These are phyloP conservation scores for Ictalurus furcatus DNA, from an alignment of 2,113 vertebrate genomes.

Conservation along the genomic window DNA sequence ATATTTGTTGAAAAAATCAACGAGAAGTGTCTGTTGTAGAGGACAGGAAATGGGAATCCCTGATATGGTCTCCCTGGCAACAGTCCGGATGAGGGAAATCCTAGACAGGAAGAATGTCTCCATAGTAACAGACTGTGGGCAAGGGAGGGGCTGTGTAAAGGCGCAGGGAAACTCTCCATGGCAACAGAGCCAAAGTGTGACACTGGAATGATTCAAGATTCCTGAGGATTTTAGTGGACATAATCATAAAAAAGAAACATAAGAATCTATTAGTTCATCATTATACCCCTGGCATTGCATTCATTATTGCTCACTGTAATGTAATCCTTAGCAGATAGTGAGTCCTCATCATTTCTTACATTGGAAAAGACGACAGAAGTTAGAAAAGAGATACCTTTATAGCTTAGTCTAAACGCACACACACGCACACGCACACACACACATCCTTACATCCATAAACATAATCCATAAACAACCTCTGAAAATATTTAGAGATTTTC, in stretches of 20 bases:
- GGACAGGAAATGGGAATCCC: conserved; percentile 50
- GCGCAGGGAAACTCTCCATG: conserved; percentile 42
- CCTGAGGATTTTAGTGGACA: conserved; percentile 10
- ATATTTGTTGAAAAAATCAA: conserved; percentile 8
- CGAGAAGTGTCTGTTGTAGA: conserved; percentile 21
- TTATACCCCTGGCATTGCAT: neutral
- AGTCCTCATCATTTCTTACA: neutral
- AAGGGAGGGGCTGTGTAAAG: conserved; percentile 28
- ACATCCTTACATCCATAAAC: neutral
- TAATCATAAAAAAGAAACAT: neutral
- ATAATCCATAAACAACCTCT: neutral
- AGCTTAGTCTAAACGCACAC: neutral
- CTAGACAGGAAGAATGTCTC: conserved; percentile 45
- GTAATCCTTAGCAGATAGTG: neutral
- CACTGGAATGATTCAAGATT: conserved; percentile 35
- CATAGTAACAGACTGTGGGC: conserved; percentile 45
- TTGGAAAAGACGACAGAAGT: neutral
- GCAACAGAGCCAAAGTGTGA: conserved; percentile 40
- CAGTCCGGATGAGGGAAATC: conserved; percentile 45
- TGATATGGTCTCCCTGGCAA: conserved; percentile 44
- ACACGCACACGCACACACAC: conserved; percentile 11
- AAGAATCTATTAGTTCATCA: neutral
- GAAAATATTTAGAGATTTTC: neutral
- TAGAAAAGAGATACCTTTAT: neutral
- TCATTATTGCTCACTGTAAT: conserved; percentile 1